A percentile compares a stretch with the other conserved stretches of the same genome.
Evolutionary conservation across 2,113 vertebrate genomes (phyloP).

Genomic region (Oryzias javanicus): DNA sequence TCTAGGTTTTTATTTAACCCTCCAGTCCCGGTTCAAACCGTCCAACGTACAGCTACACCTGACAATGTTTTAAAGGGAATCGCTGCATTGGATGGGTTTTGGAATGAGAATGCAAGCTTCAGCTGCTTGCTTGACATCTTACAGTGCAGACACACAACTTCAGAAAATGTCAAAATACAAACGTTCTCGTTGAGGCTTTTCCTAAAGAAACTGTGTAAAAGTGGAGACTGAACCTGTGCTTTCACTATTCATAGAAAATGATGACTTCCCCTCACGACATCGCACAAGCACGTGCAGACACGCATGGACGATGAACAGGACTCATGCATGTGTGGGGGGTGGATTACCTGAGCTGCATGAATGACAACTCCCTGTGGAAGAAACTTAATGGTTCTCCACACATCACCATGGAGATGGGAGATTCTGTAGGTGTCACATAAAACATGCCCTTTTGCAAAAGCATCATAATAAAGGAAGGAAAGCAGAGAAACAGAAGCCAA

Average conservation of each 20-base stretch:
- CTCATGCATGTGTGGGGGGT: slow-evolving; percentile 30
- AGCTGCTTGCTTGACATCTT: slow-evolving; percentile 63
- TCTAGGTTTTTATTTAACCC: not conserved
- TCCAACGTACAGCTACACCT: slow-evolving; percentile 33
- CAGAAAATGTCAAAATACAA: slow-evolving; percentile 15
- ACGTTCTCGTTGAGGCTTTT: slow-evolving; percentile 40
- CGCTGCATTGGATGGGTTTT: slow-evolving; percentile 48
- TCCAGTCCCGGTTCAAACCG: slow-evolving; percentile 28
- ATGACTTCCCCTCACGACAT: slow-evolving; percentile 22
- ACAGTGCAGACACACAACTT: slow-evolving; percentile 32
- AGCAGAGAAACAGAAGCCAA: slow-evolving; percentile 50
- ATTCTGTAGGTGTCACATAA: slow-evolving; percentile 34
- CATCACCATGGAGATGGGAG: slow-evolving; percentile 36
- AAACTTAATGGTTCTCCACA: slow-evolving; percentile 39
- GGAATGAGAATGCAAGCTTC: slow-evolving; percentile 49
- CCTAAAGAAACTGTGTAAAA: slow-evolving; percentile 23
- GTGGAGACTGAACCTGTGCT: slow-evolving; percentile 56
- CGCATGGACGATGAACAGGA: slow-evolving; percentile 8
- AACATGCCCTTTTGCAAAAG: slow-evolving; percentile 53
- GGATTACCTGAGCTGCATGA: slow-evolving; percentile 77
- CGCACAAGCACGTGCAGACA: slow-evolving; percentile 7
- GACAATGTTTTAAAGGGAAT: slow-evolving; percentile 71
- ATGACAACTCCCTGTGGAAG: slow-evolving; percentile 66
- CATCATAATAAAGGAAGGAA: slow-evolving; percentile 39
- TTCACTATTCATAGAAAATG: slow-evolving; percentile 61